These are phyloP conservation scores for Xenopus tropicalis DNA, from an alignment of 2,113 vertebrate species.

Conservation along the genomic window UCB_Xtro_10.0 CM004452.2:45099501-45100000, in stretches of 20 bases:
- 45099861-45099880: background rate
- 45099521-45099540: background rate
- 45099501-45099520: background rate
- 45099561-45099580: background rate
- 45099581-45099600: background rate
- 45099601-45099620: constrained; percentile 12
- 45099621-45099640: constrained; percentile 31
- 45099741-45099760: constrained; percentile 31
- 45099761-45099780: constrained; percentile 22
- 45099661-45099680: constrained; percentile 19
- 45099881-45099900: background rate
- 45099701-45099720: constrained; percentile 12
- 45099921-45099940: too few species aligned
- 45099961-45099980: background rate
- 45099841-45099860: too few species aligned
- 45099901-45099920: background rate
- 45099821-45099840: constrained; percentile 14
- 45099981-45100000: constrained; percentile 29
- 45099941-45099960: background rate
- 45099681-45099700: background rate
- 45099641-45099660: constrained; percentile 10
- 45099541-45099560: background rate
- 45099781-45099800: constrained; percentile 18
- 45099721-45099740: constrained; percentile 25
- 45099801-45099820: constrained; percentile 1